Evolutionary conservation across 1,140 invertebrate species (phyloP), one percentile per base, ranked within the genome.

Genomic region (Tyrophagus putrescentiae): DNA sequence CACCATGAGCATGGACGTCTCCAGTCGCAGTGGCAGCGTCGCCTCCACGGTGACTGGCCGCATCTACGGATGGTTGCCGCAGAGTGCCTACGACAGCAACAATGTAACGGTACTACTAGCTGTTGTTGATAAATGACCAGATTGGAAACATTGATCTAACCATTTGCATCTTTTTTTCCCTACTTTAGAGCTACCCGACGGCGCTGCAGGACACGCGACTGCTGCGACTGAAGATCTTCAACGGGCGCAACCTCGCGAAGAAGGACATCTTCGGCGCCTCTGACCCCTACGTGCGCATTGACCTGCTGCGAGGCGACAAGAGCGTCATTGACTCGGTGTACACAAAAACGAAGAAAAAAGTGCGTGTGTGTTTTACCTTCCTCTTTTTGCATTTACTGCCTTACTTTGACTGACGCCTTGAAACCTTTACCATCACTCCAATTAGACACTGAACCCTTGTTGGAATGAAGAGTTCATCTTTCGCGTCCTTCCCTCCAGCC

Each of bases 381-480:
- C 18, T 31, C 48, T 4, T 53, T 29, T 57, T 9, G 23, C 13
- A 39, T 45, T 36, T 13, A 52, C 45, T 25, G 13, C 18, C 61
- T 44, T 59, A 29, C 23, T 18, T 59, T 27, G 18, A 27, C 32
- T 7, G 16, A 23, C 5, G 32, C 23, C 18, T 25, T 33, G 16
- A 33, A 13, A 5, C 45, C 18, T 7, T 18, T 18, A 16, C 31
- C 29, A 27, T 18, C 32, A 23, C 73, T 80, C 79, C 58, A n/a
- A n/a, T n/a, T 75, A 89, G 84, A 93, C 89, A 64, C 76, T 97
- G 62, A 95, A 95, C 80, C 92, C 91, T 68, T 77, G 82, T 72
- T 97, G 93, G 93, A 84, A 92, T 74, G 89, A 96, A 77, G 90
- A 95, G 76, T 95, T 94, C 75, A 76, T 92, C 71, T 92, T 95